Evolutionary conservation across 2,888 invertebrate species (phyloP), one percentile per base, ranked within the genome.

Genomic region (Harpagoxenus sublaevis): DNA sequence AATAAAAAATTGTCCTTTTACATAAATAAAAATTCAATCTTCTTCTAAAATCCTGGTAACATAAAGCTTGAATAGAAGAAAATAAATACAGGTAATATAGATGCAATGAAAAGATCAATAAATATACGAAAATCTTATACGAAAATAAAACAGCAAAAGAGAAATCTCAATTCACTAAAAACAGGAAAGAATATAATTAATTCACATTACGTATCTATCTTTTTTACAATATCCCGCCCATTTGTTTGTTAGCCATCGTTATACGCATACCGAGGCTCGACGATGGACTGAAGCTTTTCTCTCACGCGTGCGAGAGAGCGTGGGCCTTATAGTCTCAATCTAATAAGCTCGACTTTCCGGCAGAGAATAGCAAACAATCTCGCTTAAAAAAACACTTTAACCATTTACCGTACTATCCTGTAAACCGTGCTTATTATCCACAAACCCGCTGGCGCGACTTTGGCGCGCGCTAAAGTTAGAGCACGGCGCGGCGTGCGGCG

Each of bases 391-490:
- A 73, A 77, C 66, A 66, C 39, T 66, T 66, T 12, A 35, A 65
- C 18, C 35, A 28, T 51, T 48, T 45, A 45, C 42, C 60, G 10
- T 35, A 77, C 12, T 28, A 71, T 31, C 9, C 31, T 48, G 79
- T 45, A 73, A 79, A 57, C 57, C 73, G 57, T 70, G 28, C 39
- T 48, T 62, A 62, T 51, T 65, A 48, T 65, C 15, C 77, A 65
- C 39, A 48, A 65, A 51, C n/a, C 35, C 65, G 35, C 48, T 23
- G 71, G 39, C 39, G 39, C 55, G 73, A 42, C 28, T 66, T 57
- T 28, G 53, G 82, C 62, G 63, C 23, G 51, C 84, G 53, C 83
- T 84, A 84, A 84, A 84, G 83, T 84, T 84, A 83, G 83, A 83
- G 68, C 66, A 28, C 74, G 39, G 23, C 35, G 63, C 74, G 39